phyloP scores from a whole-genome alignment of 2,113 vertebrate species.

The Nothoprocta perdicaria region DNA sequence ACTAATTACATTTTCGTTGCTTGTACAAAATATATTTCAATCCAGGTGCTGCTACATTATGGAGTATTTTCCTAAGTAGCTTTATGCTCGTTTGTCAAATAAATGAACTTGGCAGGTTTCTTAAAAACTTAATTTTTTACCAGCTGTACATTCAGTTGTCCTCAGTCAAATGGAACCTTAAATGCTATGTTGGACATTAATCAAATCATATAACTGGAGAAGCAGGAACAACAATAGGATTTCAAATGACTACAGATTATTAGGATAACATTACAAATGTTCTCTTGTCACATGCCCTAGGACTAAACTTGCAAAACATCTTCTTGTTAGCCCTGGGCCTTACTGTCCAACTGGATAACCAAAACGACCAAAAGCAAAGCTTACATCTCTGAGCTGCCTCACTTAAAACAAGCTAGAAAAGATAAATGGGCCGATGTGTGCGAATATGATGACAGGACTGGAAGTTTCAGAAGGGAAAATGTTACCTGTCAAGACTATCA shows the following conservation, averaged over 20 bases:
- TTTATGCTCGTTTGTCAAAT: constrained; percentile 41
- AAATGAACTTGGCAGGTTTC: constrained; percentile 31
- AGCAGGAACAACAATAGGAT: constrained; percentile 46
- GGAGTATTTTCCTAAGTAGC: not conserved
- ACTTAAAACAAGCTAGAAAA: not conserved
- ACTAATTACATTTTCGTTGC: not conserved
- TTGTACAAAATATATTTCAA: not conserved
- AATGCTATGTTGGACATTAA: constrained; percentile 46
- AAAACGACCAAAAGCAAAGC: not conserved
- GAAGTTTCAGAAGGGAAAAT: not conserved
- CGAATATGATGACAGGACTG: not conserved
- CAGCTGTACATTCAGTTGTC: constrained; percentile 50
- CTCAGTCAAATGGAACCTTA: constrained; percentile 50
- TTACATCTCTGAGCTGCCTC: not conserved
- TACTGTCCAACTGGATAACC: not conserved
- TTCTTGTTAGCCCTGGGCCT: not conserved
- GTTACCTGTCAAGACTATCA: not conserved
- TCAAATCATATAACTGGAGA: constrained; percentile 47
- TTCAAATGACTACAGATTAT: constrained; percentile 47
- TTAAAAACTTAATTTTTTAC: constrained; percentile 54
- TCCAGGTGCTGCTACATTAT: constrained; percentile 2
- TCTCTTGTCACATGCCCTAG: not conserved
- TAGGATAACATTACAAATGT: constrained; percentile 33
- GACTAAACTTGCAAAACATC: not conserved
- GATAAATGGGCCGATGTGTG: not conserved